These are phyloP conservation scores for Rhopalosiphum padi DNA, from an alignment of 1,140 invertebrate species.

Conservation along the genomic window DNA sequence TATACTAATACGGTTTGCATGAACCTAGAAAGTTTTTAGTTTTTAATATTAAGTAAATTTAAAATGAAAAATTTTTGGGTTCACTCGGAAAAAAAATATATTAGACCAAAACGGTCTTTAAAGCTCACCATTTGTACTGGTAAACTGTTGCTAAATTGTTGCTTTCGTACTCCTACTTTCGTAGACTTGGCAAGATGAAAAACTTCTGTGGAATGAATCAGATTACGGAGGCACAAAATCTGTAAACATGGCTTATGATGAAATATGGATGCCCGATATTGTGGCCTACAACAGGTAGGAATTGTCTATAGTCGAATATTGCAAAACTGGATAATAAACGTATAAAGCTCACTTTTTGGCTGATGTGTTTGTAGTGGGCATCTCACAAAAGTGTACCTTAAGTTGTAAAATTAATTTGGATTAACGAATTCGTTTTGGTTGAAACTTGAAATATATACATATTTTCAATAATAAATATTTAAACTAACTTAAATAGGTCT, in stretches of 20 bases:
- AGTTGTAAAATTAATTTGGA: not conserved
- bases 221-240: conserved; percentile 69
- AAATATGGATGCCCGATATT: conserved; percentile 75
- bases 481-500: not conserved
- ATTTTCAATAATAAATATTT: not conserved
- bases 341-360: not conserved
- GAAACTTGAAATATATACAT: not conserved
- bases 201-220: conserved; percentile 70
- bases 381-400: too few species aligned
- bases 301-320: not conserved
- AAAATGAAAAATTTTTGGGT: not conserved
- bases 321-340: not conserved
- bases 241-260: conserved; percentile 69
- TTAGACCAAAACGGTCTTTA: conserved; percentile 15
- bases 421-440: not conserved
- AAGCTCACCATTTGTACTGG: not conserved
- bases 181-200: conserved; percentile 73
- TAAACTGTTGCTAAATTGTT: conserved; percentile 44
- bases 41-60: not conserved
- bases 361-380: not conserved
- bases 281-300: conserved; percentile 70
- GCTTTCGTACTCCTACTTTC: conserved; percentile 53
- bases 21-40: not conserved
- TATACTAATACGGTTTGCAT: not conserved
- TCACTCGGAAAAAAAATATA: not conserved